These are phyloP conservation scores for Sciurus niger DNA, from an alignment of 2,113 vertebrate species.

Conservation along the genomic window DNA sequence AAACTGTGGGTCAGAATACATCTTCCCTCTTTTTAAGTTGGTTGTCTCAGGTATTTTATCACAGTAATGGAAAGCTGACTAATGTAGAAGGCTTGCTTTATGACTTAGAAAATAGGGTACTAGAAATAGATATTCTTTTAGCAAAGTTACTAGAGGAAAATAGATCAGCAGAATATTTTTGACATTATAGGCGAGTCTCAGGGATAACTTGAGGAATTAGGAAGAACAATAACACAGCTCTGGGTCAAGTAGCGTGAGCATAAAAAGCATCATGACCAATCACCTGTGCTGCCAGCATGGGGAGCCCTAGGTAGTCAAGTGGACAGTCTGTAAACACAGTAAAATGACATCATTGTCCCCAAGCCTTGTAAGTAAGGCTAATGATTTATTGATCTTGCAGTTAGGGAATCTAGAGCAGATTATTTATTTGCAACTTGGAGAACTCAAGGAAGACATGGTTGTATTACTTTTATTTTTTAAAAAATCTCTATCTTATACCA, in stretches of 20 bases:
- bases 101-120: too few relatives aligned
- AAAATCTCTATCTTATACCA: not conserved
- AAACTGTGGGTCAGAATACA: too few relatives aligned
- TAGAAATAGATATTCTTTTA: not conserved
- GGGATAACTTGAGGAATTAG: not conserved
- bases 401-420: not conserved
- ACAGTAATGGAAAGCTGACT: too few relatives aligned
- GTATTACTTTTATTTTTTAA: not conserved
- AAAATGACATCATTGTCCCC: not conserved
- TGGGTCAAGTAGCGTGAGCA: not conserved
- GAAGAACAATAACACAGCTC: not conserved
- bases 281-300: not conserved
- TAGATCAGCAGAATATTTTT: not conserved
- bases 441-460: not conserved
- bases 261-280: not conserved
- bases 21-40: too few relatives aligned
- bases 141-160: not conserved
- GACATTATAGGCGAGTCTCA: not conserved
- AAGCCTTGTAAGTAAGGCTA: not conserved
- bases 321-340: not conserved
- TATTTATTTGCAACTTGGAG: not conserved
- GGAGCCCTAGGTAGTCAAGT: not conserved
- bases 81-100: too few relatives aligned
- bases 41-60: too few relatives aligned
- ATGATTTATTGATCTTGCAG: not conserved